Evolutionary conservation across 2,888 invertebrate species (phyloP), one percentile per base, ranked within the genome.

Genomic region (Drosophila histrio): DNA sequence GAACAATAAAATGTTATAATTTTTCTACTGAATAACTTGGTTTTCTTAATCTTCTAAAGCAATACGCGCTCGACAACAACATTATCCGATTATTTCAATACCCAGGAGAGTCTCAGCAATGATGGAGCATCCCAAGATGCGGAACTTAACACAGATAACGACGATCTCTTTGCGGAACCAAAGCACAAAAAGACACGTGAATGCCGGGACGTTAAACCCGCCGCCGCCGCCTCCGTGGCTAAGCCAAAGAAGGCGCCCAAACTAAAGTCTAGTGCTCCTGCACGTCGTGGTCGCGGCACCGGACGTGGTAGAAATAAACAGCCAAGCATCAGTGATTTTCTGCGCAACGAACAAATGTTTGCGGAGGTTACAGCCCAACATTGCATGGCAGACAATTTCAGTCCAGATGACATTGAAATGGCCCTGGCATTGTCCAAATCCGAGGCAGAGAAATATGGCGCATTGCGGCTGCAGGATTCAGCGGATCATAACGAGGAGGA

Each of bases 381-480:
- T 59, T 91, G 91, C 50, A 56, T 89, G 4, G 87, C 83, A 0
- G 92, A 92, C 52, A 94, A 95, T 88, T 91, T 94, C 43, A 94
- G 95, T 91, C 91, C 94, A 0, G 94, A 95, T 78, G 94, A 95
- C 74, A 90, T 95, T 66, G 94, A 95, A 88, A 83, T 95, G 89
- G 95, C 95, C 39, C 92, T 95, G 75, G 95, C 95, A 11, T 88
- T 95, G 61, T 95, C 95, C 2, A 94, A 93, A 85, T 95, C 95
- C 0, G 91, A 91, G 65, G 78, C 82, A 0, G 89, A 91, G 43
- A 74, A 68, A 26, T 70, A 65, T 24, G 79, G 79, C 2, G 15
- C 63, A 9, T 22, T 56, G 2, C 54, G 68, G 2, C 36, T 65
- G 4, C 54, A 63, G 3, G 69, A 73, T 4, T 64, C 72, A 1